Conservation (phyloP, 2,797 vertebrate species). For the Anguilla obscura region DNA sequence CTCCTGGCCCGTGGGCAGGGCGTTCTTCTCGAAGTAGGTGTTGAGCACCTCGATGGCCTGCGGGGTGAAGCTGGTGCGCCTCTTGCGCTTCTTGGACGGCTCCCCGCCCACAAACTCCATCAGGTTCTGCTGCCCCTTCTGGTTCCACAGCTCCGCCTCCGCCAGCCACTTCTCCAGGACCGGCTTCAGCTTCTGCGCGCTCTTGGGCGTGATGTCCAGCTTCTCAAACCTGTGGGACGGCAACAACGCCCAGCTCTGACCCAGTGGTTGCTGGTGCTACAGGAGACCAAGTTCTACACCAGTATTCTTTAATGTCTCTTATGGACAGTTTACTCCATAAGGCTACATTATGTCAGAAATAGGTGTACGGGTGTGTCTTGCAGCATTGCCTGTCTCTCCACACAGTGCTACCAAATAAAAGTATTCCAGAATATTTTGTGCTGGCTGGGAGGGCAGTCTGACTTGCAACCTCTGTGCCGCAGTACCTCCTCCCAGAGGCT, state of each 20-base stretch:
- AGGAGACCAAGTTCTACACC: neutral
- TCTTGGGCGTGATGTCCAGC: constrained; percentile 96
- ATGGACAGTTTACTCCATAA: too few relatives aligned
- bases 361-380: too few relatives aligned
- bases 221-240: constrained; percentile 85
- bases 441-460: neutral
- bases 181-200: constrained; percentile 95
- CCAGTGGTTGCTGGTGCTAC: neutral
- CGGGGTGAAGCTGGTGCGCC: constrained; percentile 93
- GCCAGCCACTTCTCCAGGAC: constrained; percentile 96
- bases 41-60: constrained; percentile 98
- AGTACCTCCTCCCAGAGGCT: neutral
- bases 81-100: constrained; percentile 94
- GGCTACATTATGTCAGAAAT: too few relatives aligned
- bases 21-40: constrained; percentile 95
- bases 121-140: constrained; percentile 93
- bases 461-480: neutral
- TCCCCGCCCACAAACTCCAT: constrained; percentile 97
- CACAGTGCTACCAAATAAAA: too few relatives aligned
- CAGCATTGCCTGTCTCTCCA: too few relatives aligned
- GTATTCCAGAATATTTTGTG: too few relatives aligned
- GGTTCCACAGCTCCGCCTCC: constrained; percentile 93
- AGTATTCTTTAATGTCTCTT: neutral
- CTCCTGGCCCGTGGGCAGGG: constrained; percentile 92
- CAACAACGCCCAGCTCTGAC: neutral